Percentiles rank a stretch among this genome's conserved stretches.
These are phyloP conservation scores for Oikopleura dioica DNA, from an alignment of 23 tunicate genomes.

Conservation along the genomic window DNA sequence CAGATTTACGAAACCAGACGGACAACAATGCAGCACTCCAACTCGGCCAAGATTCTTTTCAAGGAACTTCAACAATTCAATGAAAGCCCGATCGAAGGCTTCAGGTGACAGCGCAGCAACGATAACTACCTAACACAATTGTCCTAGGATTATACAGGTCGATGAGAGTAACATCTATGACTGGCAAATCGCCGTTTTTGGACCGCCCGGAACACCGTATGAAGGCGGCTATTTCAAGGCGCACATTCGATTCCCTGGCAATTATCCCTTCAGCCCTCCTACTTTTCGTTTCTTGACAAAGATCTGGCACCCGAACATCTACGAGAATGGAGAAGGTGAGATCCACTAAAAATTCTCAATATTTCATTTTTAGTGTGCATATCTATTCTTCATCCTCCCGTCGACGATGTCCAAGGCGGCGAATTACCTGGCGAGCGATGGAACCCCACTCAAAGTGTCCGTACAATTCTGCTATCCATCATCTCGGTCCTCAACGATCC, in stretches of 20 bases:
- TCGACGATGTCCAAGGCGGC: conserved; percentile 87
- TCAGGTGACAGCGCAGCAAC: background rate
- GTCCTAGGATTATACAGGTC: conserved; percentile 50
- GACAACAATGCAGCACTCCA: conserved; percentile 18
- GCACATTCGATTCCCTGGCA: conserved; percentile 83
- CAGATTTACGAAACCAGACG: too few species aligned
- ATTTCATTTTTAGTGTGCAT: conserved; percentile 38
- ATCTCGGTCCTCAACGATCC: conserved; percentile 84
- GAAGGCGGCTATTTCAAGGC: conserved; percentile 99
- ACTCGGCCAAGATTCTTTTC: conserved; percentile 75
- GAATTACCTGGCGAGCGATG: conserved; percentile 92
- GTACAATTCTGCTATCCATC: conserved; percentile 66
- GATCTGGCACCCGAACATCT: conserved; percentile 93
- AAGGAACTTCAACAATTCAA: conserved; percentile 48
- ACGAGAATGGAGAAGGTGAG: conserved; percentile 75
- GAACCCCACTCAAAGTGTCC: conserved; percentile 91
- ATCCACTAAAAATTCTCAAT: background rate
- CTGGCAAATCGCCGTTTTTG: conserved; percentile 95
- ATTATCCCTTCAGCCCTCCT: conserved; percentile 88
- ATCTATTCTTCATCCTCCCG: conserved; percentile 74
- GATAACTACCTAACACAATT: background rate
- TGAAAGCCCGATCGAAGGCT: conserved; percentile 78
- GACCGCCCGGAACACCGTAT: conserved; percentile 84
- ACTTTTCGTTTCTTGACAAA: conserved; percentile 61
- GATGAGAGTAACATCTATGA: conserved; percentile 85